Conservation (phyloP, 2,888 invertebrate species). For the Ectobius pallidus region DNA sequence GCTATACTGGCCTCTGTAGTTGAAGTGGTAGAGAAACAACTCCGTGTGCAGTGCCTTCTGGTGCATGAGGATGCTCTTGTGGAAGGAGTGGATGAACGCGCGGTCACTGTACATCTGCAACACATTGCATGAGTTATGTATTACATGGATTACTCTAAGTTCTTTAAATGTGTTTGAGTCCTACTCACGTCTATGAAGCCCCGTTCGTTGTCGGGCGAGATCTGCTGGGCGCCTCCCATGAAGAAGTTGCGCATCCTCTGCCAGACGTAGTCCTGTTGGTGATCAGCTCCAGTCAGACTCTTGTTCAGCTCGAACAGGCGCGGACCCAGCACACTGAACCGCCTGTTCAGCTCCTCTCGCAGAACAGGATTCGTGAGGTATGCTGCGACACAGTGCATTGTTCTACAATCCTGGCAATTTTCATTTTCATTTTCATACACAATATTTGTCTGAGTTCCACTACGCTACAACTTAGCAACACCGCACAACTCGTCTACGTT, state of each 20-base stretch:
- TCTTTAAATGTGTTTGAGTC: no score
- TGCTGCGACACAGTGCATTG: no score
- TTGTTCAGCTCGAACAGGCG: conserved; percentile 30
- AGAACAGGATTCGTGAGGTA: conserved; percentile 22
- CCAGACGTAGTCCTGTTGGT: conserved; percentile 13
- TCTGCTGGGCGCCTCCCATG: neutral
- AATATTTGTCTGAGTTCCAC: no score
- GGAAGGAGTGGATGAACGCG: conserved; percentile 57
- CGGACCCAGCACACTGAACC: conserved; percentile 26
- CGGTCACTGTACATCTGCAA: conserved; percentile 59
- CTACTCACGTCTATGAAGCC: conserved; percentile 37
- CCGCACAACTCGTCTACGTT: no score
- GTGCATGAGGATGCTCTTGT: conserved; percentile 52
- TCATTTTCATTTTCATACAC: no score
- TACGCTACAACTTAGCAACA: no score
- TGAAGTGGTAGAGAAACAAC: conserved; percentile 59
- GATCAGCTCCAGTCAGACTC: neutral
- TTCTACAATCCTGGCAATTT: no score
- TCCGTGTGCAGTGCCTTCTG: conserved; percentile 51
- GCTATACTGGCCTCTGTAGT: conserved; percentile 55
- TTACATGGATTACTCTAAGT: no score
- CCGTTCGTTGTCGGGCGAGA: conserved; percentile 5
- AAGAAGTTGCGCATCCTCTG: conserved; percentile 28
- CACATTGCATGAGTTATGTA: neutral
- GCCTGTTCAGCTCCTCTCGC: conserved; percentile 32